Evolutionary conservation across 2,113 vertebrate species (phyloP).

Genomic region (Pygoscelis antarcticus): DNA sequence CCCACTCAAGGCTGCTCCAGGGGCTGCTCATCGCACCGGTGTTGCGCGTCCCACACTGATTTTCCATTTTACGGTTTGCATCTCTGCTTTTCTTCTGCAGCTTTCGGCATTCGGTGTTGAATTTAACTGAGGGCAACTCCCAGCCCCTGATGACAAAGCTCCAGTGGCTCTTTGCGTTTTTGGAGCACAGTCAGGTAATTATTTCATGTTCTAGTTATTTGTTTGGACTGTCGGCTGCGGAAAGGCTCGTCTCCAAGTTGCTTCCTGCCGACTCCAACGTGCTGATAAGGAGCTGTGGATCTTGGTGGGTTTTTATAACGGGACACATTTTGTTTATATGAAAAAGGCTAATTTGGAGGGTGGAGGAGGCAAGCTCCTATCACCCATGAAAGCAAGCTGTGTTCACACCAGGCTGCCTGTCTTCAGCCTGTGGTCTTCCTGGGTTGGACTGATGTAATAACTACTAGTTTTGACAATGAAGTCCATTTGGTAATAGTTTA

Average conservation of each 20-base stretch:
- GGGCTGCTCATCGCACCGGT: accelerated
- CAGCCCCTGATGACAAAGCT: conserved; percentile 85
- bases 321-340: neutral
- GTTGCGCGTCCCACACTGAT: accelerated
- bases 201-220: conserved; percentile 60
- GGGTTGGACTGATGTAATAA: neutral
- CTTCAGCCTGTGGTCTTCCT: neutral
- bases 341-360: neutral
- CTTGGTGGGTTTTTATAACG: conserved; percentile 6
- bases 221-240: conserved; percentile 56
- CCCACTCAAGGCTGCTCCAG: neutral
- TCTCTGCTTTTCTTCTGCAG: conserved; percentile 59
- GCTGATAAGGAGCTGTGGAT: conserved; percentile 40
- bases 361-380: neutral
- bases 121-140: conserved; percentile 78
- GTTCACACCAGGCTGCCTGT: neutral
- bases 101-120: conserved; percentile 81
- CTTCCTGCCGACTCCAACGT: neutral
- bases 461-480: neutral
- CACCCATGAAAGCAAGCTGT: neutral
- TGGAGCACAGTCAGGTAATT: conserved; percentile 85
- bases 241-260: conserved; percentile 59
- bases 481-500: neutral
- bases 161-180: conserved; percentile 83
- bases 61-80: neutral